A percentile compares a stretch with the other conserved stretches of the same genome.
Conservation (phyloP, 2,888 invertebrate species). For the Agrypnus murinus region DNA sequence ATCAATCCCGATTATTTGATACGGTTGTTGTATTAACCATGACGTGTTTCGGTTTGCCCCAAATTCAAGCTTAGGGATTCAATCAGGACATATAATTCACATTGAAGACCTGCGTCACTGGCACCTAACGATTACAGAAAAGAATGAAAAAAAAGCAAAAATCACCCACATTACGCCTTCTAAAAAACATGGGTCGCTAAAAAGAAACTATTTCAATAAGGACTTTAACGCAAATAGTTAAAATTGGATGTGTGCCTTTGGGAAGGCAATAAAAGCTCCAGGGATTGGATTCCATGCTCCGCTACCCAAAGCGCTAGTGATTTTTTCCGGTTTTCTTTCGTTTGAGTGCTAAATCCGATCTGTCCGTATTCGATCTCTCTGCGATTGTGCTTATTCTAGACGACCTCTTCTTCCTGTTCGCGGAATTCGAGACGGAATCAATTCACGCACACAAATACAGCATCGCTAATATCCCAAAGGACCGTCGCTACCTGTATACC, state of each 20-base stretch:
- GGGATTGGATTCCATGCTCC: constrained; percentile 43
- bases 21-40: constrained; percentile 23
- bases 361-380: constrained; percentile 33
- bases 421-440: constrained; percentile 9
- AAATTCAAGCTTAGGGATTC: not conserved
- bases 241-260: constrained; percentile 42
- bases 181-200: constrained; percentile 12
- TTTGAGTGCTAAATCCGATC: constrained; percentile 44
- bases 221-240: constrained; percentile 40
- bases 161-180: constrained; percentile 5
- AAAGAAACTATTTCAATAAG: constrained; percentile 40
- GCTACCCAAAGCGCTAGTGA: constrained; percentile 42
- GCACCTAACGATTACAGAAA: not conserved
- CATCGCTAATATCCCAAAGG: not conserved
- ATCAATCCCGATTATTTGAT: constrained; percentile 30
- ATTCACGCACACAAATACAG: constrained; percentile 11
- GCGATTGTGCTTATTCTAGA: constrained; percentile 24
- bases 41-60: constrained; percentile 7
- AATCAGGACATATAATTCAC: not conserved
- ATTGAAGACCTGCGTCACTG: not conserved
- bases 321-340: constrained; percentile 41
- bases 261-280: constrained; percentile 42
- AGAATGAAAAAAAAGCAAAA: not conserved
- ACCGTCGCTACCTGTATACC: not conserved
- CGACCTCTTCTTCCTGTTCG: constrained; percentile 16